phyloP scores from a whole-genome alignment of 2,888 invertebrate species.

The Notodonta dromedarius region DNA sequence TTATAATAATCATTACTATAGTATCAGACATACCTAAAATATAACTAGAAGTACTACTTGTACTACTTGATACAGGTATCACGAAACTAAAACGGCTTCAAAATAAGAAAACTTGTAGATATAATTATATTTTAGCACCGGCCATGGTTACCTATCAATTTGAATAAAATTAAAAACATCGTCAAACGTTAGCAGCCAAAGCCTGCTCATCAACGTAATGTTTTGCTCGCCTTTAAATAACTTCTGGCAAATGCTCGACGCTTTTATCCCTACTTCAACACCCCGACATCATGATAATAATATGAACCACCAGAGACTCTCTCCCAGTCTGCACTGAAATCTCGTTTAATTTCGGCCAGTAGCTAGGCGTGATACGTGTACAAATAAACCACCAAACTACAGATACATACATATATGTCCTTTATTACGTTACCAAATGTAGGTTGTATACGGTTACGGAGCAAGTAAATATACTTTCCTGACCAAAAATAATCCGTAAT shows the following conservation, averaged over 20 bases:
- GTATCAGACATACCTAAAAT: too few relatives aligned
- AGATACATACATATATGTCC: background rate
- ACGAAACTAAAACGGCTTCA: too few relatives aligned
- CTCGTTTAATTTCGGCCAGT: slow-evolving; percentile 1
- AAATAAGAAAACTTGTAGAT: too few relatives aligned
- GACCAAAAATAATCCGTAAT: background rate
- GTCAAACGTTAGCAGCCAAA: too few relatives aligned
- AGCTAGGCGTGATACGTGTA: background rate
- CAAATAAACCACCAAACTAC: slow-evolving; percentile 1
- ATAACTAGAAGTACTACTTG: too few relatives aligned
- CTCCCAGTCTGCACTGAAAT: background rate
- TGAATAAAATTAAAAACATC: too few relatives aligned
- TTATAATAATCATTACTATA: too few relatives aligned
- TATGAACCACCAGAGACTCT: background rate
- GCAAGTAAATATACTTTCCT: background rate
- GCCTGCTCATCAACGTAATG: background rate
- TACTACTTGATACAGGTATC: too few relatives aligned
- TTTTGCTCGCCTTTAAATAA: background rate
- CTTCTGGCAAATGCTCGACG: background rate
- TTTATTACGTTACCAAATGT: background rate
- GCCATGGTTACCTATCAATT: too few relatives aligned
- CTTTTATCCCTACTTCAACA: slow-evolving; percentile 3
- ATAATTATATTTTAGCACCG: too few relatives aligned
- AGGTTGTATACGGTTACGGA: background rate
- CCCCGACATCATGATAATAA: background rate